phyloP scores from a whole-genome alignment of 2,113 vertebrate genomes.

The Anoura caudifer region DNA sequence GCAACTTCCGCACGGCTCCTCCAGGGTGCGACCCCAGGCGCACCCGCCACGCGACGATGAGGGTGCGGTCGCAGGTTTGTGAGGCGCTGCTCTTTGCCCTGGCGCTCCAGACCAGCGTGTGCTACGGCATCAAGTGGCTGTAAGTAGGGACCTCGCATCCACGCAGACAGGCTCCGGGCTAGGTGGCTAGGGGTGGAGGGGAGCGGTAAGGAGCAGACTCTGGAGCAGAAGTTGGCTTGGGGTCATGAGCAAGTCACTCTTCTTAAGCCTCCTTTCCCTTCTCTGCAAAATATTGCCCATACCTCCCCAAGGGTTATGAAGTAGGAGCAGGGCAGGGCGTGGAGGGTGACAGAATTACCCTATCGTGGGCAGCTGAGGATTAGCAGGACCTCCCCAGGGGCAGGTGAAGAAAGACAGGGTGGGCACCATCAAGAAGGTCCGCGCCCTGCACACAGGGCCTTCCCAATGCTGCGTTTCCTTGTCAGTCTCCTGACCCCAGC shows the following conservation, averaged over 20 bases:
- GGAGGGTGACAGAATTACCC: neutral
- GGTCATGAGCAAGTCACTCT: neutral
- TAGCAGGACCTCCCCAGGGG: neutral
- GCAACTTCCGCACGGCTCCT: neutral
- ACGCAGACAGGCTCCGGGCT: neutral
- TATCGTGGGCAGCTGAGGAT: neutral
- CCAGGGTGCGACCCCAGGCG: neutral
- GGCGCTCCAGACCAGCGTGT: conserved; percentile 89
- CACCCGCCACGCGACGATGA: conserved; percentile 71
- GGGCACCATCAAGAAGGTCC: neutral
- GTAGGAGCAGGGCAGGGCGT: neutral
- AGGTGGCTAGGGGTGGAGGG: neutral
- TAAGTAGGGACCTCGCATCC: conserved; percentile 82
- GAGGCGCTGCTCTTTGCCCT: conserved; percentile 86
- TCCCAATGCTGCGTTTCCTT: neutral
- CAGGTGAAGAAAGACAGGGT: neutral
- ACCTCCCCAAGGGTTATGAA: neutral
- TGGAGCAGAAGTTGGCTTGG: neutral
- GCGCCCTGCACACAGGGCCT: neutral
- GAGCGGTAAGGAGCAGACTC: neutral
- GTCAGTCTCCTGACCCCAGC: neutral
- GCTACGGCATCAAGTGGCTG: conserved; percentile 98
- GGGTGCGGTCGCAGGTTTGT: conserved; percentile 78
- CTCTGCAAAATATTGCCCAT: neutral
- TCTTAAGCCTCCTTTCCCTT: neutral